A percentile compares a stretch with the other conserved stretches of the same genome.
phyloP scores from a whole-genome alignment of 2,888 invertebrate species.

The Sylvicola cinctus region DNA sequence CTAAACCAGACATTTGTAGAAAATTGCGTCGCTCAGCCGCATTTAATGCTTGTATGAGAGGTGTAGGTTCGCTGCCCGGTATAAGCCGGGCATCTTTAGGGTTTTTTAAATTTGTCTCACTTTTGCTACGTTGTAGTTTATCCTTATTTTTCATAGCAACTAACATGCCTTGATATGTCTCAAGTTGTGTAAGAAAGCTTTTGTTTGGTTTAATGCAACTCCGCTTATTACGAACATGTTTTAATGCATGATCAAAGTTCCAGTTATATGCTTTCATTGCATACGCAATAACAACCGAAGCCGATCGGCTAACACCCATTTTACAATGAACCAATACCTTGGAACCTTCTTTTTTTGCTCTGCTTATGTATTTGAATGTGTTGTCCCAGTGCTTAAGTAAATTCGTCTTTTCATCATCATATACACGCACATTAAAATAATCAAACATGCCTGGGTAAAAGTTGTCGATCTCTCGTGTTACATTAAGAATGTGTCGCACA shows the following conservation, averaged over 20 bases:
- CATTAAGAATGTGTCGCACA: slow-evolving; percentile 89
- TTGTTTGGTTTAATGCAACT: slow-evolving; percentile 92
- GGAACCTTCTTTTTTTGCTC: slow-evolving; percentile 73
- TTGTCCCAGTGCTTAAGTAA: slow-evolving; percentile 94
- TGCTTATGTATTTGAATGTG: slow-evolving; percentile 89
- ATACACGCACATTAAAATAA: slow-evolving; percentile 89
- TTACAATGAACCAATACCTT: slow-evolving; percentile 97
- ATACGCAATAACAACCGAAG: slow-evolving; percentile 94
- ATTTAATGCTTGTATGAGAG: slow-evolving; percentile 34
- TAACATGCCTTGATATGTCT: slow-evolving; percentile 89
- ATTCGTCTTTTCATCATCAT: slow-evolving; percentile 93
- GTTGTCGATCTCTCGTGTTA: slow-evolving; percentile 97
- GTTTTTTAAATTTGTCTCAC: slow-evolving; percentile 72
- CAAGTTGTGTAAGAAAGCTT: slow-evolving; percentile 82
- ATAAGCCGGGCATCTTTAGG: slow-evolving; percentile 35
- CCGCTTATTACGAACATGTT: slow-evolving; percentile 76
- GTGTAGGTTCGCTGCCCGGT: slow-evolving; percentile 36
- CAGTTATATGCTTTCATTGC: slow-evolving; percentile 96
- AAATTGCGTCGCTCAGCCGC: slow-evolving; percentile 6
- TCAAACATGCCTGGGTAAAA: slow-evolving; percentile 96
- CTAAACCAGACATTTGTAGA: slow-evolving; percentile 8
- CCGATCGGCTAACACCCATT: slow-evolving; percentile 97
- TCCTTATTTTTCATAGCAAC: slow-evolving; percentile 93
- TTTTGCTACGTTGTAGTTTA: slow-evolving; percentile 79
- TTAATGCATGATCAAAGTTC: slow-evolving; percentile 73